Conservation (phyloP, 2,797 vertebrate species). For the Centropyge bicolor region DNA sequence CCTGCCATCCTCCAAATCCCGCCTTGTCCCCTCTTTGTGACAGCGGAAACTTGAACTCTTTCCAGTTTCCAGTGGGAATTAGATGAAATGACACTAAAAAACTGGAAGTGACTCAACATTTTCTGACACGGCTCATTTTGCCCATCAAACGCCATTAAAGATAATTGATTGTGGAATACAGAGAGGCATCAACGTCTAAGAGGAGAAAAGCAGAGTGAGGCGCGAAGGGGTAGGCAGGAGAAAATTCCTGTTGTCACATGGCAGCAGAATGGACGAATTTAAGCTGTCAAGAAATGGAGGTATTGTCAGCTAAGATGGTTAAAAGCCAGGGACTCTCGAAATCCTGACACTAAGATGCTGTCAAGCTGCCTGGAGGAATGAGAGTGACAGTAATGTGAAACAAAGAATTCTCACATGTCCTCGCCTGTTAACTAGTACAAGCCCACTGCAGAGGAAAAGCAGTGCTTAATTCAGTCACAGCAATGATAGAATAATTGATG, state of each 20-base stretch:
- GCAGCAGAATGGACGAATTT: conserved; percentile 76
- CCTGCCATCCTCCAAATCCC: conserved; percentile 53
- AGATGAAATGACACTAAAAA: conserved; percentile 61
- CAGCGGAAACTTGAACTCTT: conserved; percentile 58
- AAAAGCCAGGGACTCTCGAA: conserved; percentile 76
- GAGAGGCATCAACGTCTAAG: conserved; percentile 36
- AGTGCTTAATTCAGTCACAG: not conserved
- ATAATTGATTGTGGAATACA: conserved; percentile 62
- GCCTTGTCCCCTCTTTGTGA: conserved; percentile 49
- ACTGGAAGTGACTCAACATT: conserved; percentile 60
- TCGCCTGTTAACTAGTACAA: conserved; percentile 34
- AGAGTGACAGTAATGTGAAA: conserved; percentile 72
- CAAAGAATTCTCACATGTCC: conserved; percentile 53
- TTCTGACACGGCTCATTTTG: conserved; percentile 61
- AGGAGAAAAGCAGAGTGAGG: conserved; percentile 39
- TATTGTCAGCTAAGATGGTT: conserved; percentile 81
- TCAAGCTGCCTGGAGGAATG: conserved; percentile 72
- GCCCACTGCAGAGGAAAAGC: conserved; percentile 9
- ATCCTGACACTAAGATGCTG: conserved; percentile 82
- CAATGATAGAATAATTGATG: conserved; percentile 4
- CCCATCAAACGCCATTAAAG: conserved; percentile 62
- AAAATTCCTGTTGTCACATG: conserved; percentile 72
- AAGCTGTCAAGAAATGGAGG: conserved; percentile 76
- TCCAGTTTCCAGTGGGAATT: conserved; percentile 50
- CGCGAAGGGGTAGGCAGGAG: conserved; percentile 37